phyloP scores from a whole-genome alignment of 1,140 invertebrate species.

The Pseudomyrmex cubaensis region DNA sequence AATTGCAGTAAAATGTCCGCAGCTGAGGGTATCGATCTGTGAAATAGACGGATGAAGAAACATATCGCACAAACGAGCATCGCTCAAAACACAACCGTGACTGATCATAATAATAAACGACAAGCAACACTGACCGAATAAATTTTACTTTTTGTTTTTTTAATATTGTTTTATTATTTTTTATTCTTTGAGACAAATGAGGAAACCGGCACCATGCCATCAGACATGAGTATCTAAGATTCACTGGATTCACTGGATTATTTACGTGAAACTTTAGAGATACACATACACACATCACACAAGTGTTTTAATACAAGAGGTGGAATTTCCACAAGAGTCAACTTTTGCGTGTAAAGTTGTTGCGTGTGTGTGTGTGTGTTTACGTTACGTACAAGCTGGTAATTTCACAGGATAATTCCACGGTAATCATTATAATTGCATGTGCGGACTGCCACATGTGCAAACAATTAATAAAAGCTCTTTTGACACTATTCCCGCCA shows the following conservation, averaged over 20 bases:
- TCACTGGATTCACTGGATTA: too few relatives aligned
- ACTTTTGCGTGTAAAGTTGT: conserved; percentile 53
- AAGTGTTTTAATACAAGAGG: background rate
- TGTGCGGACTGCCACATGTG: conserved; percentile 25
- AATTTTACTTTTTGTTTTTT: background rate
- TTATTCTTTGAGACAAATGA: background rate
- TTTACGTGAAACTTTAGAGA: background rate
- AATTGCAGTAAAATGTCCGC: conserved; percentile 22
- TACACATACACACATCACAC: background rate
- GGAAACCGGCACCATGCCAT: too few relatives aligned
- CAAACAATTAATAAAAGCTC: conserved; percentile 18
- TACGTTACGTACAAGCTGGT: conserved; percentile 5
- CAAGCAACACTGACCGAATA: background rate
- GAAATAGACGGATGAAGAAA: conserved; percentile 51
- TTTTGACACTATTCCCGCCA: conserved; percentile 41
- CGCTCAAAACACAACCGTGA: background rate
- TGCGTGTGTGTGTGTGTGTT: background rate
- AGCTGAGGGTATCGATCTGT: conserved; percentile 55
- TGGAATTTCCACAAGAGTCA: background rate
- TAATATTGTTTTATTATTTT: background rate
- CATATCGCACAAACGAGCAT: background rate
- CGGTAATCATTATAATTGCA: conserved; percentile 38
- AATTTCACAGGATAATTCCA: conserved; percentile 4
- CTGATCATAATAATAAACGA: conserved; percentile 11
- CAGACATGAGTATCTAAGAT: too few relatives aligned